phyloP scores from a whole-genome alignment of 1,140 invertebrate species.

The Drosophila parabipectinata region DNA sequence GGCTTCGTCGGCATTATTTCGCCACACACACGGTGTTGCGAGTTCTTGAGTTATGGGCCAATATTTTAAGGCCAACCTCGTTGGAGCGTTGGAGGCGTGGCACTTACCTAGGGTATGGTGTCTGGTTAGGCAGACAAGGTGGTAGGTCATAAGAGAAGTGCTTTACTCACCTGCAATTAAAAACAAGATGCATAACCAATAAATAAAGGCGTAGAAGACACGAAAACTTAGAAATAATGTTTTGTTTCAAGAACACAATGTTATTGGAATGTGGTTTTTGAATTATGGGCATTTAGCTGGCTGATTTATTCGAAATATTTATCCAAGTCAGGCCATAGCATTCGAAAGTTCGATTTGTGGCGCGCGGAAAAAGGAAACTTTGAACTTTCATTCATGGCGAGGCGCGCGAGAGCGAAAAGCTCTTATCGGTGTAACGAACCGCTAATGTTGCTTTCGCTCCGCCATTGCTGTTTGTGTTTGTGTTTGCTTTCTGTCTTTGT shows the following conservation, averaged over 20 bases:
- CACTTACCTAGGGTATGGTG: constrained; percentile 45
- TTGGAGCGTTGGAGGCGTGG: constrained; percentile 16
- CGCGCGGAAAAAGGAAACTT: constrained; percentile 33
- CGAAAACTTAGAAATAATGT: background rate
- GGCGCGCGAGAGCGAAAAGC: constrained; percentile 34
- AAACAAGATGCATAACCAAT: constrained; percentile 6
- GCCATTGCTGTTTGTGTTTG: constrained; percentile 3
- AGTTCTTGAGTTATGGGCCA: constrained; percentile 38
- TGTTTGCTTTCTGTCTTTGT: background rate
- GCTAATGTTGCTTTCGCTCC: constrained; percentile 33
- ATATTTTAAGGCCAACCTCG: constrained; percentile 27
- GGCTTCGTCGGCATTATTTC: constrained; percentile 9
- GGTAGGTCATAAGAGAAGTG: constrained; percentile 13
- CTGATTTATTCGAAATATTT: background rate
- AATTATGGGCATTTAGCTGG: background rate
- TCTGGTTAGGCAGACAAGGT: background rate
- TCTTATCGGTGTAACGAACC: constrained; percentile 72
- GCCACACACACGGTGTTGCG: background rate
- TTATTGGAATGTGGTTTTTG: background rate
- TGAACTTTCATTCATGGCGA: constrained; percentile 49
- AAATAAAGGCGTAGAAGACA: background rate
- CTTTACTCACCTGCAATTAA: constrained; percentile 58
- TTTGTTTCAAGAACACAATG: constrained; percentile 2
- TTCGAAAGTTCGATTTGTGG: constrained; percentile 29
- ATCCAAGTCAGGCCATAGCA: constrained; percentile 19